Conservation (phyloP, 2,113 vertebrate genomes). For the Myotis lucifugus region DNA sequence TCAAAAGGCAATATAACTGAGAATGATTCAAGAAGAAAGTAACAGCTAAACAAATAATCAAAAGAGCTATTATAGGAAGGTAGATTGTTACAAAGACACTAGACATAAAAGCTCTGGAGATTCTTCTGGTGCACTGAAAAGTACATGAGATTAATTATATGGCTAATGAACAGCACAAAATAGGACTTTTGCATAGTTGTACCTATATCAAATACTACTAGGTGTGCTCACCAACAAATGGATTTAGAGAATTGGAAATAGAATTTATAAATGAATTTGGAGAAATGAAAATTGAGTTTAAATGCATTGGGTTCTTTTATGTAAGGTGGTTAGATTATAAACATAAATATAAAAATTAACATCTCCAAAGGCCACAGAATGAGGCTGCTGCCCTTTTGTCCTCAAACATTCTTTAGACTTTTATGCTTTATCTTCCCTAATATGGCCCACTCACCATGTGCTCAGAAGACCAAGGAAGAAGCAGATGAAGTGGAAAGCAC, state of each 20-base stretch:
- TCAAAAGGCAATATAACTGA: background rate
- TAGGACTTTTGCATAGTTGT: background rate
- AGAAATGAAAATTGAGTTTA: conserved; percentile 29
- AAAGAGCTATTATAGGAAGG: background rate
- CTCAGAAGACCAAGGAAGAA: background rate
- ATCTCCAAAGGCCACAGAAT: background rate
- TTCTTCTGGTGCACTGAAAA: background rate
- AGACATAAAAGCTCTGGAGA: background rate
- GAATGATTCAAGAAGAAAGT: background rate
- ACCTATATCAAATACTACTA: background rate
- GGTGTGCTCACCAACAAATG: background rate
- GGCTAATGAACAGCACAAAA: background rate
- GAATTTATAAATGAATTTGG: conserved; percentile 28
- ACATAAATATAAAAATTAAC: background rate
- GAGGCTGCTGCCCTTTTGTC: background rate
- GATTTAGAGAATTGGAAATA: conserved; percentile 13
- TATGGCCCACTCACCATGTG: background rate
- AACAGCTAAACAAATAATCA: background rate
- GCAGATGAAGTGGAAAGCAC: background rate
- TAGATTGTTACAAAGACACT: background rate
- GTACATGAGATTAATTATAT: background rate
- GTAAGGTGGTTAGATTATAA: background rate
- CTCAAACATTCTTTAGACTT: background rate
- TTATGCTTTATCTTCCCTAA: background rate
- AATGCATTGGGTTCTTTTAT: background rate